Conservation (phyloP, 2,113 vertebrate genomes). For the Poicephalus gulielmi region DNA sequence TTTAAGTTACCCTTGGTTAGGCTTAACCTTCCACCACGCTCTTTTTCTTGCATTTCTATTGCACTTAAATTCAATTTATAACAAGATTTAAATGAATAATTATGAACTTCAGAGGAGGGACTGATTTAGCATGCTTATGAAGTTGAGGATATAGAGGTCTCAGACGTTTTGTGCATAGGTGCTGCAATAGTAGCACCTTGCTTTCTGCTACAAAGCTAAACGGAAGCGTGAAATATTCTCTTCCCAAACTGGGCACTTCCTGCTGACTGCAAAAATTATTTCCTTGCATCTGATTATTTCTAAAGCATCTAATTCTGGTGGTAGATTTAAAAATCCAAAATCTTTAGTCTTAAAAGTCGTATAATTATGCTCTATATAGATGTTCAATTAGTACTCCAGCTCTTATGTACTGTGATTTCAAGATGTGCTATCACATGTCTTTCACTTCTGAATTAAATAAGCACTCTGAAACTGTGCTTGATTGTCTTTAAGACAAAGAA, state of each 20-base stretch:
- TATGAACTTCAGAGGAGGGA: background rate
- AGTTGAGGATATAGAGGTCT: background rate
- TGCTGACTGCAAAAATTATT: background rate
- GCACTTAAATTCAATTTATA: background rate
- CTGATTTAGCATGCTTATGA: background rate
- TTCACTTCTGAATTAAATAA: background rate
- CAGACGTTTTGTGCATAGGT: background rate
- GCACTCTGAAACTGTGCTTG: background rate
- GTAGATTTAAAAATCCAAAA: background rate
- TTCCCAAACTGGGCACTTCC: background rate
- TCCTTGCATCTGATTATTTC: background rate
- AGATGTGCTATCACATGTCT: background rate
- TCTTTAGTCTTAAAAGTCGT: background rate
- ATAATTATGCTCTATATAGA: background rate
- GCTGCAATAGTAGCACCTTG: background rate
- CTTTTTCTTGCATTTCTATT: background rate
- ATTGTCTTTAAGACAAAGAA: background rate
- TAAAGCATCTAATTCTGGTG: background rate
- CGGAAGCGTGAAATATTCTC: background rate
- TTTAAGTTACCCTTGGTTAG: background rate
- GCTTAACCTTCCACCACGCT: background rate
- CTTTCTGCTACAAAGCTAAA: background rate
- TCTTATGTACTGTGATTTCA: background rate
- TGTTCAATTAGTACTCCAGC: background rate
- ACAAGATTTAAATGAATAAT: background rate